Base-by-base conservation (phyloP, 2,797 vertebrate species). In the Sebastes cheni region DNA sequence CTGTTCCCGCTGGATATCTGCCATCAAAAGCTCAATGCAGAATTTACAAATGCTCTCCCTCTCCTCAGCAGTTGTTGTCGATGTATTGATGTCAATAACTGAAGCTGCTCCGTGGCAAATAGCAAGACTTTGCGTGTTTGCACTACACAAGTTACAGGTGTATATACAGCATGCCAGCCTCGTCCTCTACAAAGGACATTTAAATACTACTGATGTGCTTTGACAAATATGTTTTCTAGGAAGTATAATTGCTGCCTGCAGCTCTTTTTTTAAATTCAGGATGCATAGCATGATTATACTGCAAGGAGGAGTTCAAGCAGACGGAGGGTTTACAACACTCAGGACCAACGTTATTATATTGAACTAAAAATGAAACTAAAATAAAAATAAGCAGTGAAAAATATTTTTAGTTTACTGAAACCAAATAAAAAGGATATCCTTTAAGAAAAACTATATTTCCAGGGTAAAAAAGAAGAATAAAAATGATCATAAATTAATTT, bases 1-100 rank as follows among this genome's bases (percentile, higher is more conserved):
- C 29, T 13, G 66, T 29, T 83, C 75, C 36, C 66, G 55, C 52
- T 69, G 75, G 36, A 73, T 69, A 39, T 23, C 20, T 2, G 78
- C 59, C 67, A 30, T 59, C 79, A 62, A 69, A 67, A 34, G 46
- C 72, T 76, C 76, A 18, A 29, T 42, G 23, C 46, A 16, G 22
- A 32, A 25, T 66, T 59, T n/a, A 34, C 34, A 64, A 36, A 69
- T 6, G 13, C 34, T 70, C 66, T 60, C 46, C 29, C 22, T 50
- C 32, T 67, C 4, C 23, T 78, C 62, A 32, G 1, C 54, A 25
- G 16, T 20, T 46, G 50, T n/a, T 71, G 29, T 72, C 29, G 20
- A 8, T 16, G 5, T 56, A 60, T 30, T 30, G 72, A 65, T 25
- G 39, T 14, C 32, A 50, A 69, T 10, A 20, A 27, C 50, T 29